Evolutionary conservation across 1,140 invertebrate genomes (phyloP), one percentile per base, ranked within the genome.

Genomic region (Chelonus insularis): DNA sequence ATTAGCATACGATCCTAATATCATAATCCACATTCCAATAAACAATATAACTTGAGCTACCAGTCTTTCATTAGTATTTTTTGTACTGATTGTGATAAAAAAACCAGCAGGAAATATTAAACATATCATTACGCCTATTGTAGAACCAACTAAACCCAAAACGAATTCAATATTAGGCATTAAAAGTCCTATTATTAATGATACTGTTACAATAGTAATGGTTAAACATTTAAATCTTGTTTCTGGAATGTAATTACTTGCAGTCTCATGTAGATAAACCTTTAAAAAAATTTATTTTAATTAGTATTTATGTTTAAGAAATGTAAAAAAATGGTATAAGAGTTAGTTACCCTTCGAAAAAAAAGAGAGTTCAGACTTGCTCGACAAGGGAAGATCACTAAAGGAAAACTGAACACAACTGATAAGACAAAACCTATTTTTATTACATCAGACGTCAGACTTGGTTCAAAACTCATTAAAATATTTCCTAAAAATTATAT

Each of bases 371-470:
- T 92, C 2, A 99, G 82, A 78, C 94, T 96, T 4, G 92, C 92
- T 62, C 97, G 82, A 76, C 96, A 98, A 7, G 97, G 96, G 82
- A 97, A 98, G 75, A 99, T 93, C 56, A 97, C 93, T 54, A 99
- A 84, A 8, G 96, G 97, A 83, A 98, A 97, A 76, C 94, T 97
- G 71, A 97, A 91, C 14, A 94, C 94, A 36, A 98, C 86, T 0
- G 95, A 98, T 45, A 97, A 82, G 1, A 98, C 90, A 84, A 99
- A 98, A 23, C 94, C 93, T 64, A 97, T 83, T 84, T 96, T 95
- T 63, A 97, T 94, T 23, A 93, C 82, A 79, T 95, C 91, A 65
- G 92, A 93, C 23, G 89, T 84, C 63, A 91, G 79, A 12, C 92
- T 91, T 4, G 89, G 86, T 32, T 88, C 86, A 69, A 98, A 89